These are phyloP conservation scores for Buceros bicornis DNA, from an alignment of 2,797 vertebrate species.

Conservation along the genomic window DNA sequence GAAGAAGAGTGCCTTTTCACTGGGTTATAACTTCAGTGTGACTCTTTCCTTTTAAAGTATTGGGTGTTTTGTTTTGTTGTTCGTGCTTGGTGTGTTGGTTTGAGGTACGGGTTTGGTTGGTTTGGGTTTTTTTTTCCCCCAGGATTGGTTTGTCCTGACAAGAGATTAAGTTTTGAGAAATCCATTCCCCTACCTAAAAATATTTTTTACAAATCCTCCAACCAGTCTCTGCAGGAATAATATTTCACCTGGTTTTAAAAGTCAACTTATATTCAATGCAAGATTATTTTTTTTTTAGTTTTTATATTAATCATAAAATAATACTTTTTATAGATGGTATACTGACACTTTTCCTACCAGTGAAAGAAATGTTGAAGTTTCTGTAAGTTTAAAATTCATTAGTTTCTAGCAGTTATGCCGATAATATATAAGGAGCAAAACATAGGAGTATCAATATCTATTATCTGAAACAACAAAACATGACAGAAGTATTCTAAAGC, in stretches of 20 bases:
- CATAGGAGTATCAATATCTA: neutral
- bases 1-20: neutral
- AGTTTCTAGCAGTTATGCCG: neutral
- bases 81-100: neutral
- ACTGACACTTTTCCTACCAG: neutral
- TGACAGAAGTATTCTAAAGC: neutral
- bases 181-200: neutral
- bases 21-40: neutral
- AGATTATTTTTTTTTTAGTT: neutral
- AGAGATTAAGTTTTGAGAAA: neutral
- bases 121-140: rapidly evolving
- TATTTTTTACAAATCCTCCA: neutral
- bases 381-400: neutral
- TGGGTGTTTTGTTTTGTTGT: neutral
- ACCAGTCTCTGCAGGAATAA: neutral
- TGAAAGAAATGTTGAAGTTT: neutral
- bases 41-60: neutral
- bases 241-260: neutral
- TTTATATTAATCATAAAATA: neutral
- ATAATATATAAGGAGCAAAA: neutral
- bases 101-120: neutral
- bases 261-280: neutral
- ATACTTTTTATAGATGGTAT: neutral
- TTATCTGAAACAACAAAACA: neutral
- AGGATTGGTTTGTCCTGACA: neutral